Evolutionary conservation across 2,113 vertebrate genomes (phyloP), one percentile per base, ranked within the genome.

Genomic region (Vanacampus margaritifer): DNA sequence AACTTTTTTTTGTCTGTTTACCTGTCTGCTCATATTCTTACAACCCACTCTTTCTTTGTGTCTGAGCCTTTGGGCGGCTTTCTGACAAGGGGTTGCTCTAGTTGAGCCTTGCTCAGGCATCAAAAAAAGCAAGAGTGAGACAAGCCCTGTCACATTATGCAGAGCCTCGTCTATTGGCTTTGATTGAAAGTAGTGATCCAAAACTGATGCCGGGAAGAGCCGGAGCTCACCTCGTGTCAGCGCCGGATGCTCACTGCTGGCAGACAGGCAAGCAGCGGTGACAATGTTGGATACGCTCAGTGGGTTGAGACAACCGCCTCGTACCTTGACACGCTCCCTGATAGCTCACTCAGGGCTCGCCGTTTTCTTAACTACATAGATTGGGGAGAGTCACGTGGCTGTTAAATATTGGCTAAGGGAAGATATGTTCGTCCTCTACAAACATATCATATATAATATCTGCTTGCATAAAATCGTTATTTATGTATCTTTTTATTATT

Each of bases 161-260:
- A 24, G 74, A 76, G 67, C 80, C 82, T 79, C 76, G 72, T 77
- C 79, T 67, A 81, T 75, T 28, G 75, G 72, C 87, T 87, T 86
- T 91, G 90, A 92, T 92, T 93, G 90, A 91, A 85, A 85, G 85
- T 91, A 89, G 89, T 91, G 92, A 93, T 91, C 91, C 92, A 91
- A 86, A 91, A 92, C 91, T 88, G 91, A 93, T 90, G 89, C 79
- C 48, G 86, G 75, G 85, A 85, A 86, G 86, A 85, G 82, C 84
- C 28, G 64, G 67, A 50, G 79, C 86, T 86, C 87, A 87, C 87
- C 87, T 88, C 86, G 69, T 80, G 81, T 89, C 88, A 86, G n/a
- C 72, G 46, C 62, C 21, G 73, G 78, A 79, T 86, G 85, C 86
- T 89, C 88, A 84, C 84, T 67, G 67, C 75, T 69, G 76, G 86